A percentile compares a stretch with the other conserved stretches of the same genome.
Evolutionary conservation across 2,888 invertebrate species (phyloP).

Genomic region (Philopedon plagiatum): DNA sequence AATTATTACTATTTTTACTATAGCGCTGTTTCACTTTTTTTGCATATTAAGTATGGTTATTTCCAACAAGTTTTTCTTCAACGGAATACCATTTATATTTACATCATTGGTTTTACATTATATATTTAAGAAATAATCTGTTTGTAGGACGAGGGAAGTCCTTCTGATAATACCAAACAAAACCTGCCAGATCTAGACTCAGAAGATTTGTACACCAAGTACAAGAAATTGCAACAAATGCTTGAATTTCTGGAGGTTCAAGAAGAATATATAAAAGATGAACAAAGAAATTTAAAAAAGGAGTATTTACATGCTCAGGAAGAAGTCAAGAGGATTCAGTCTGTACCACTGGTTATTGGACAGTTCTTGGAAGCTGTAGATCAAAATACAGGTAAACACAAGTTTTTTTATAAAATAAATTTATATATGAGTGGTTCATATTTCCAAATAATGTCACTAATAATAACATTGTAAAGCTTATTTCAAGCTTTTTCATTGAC

Average conservation of each 20-base stretch:
- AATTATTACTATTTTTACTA: background rate
- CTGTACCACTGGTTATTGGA: slow-evolving; percentile 98
- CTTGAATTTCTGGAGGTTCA: slow-evolving; percentile 98
- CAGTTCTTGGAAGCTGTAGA: slow-evolving; percentile 99
- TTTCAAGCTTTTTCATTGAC: too few species aligned
- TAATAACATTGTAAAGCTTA: too few species aligned
- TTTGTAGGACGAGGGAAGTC: slow-evolving; percentile 77
- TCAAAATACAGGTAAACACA: slow-evolving; percentile 91
- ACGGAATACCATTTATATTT: too few species aligned
- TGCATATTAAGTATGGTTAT: too few species aligned
- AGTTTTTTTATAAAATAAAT: too few species aligned
- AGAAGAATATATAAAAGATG: slow-evolving; percentile 99
- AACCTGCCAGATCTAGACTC: slow-evolving; percentile 87
- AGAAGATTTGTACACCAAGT: slow-evolving; percentile 96
- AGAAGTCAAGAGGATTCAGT: slow-evolving; percentile 98
- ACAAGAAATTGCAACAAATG: slow-evolving; percentile 97
- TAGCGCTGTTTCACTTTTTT: too few species aligned
- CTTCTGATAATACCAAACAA: slow-evolving; percentile 78
- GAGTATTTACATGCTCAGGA: slow-evolving; percentile 99
- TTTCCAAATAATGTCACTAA: too few species aligned
- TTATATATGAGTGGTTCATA: too few species aligned
- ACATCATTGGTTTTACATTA: slow-evolving; percentile 25
- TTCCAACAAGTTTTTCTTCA: too few species aligned
- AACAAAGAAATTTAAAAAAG: slow-evolving; percentile 98
- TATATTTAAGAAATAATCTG: slow-evolving; percentile 8